Base-by-base conservation (phyloP, 2,797 vertebrate species). In the Coendou prehensilis region DNA sequence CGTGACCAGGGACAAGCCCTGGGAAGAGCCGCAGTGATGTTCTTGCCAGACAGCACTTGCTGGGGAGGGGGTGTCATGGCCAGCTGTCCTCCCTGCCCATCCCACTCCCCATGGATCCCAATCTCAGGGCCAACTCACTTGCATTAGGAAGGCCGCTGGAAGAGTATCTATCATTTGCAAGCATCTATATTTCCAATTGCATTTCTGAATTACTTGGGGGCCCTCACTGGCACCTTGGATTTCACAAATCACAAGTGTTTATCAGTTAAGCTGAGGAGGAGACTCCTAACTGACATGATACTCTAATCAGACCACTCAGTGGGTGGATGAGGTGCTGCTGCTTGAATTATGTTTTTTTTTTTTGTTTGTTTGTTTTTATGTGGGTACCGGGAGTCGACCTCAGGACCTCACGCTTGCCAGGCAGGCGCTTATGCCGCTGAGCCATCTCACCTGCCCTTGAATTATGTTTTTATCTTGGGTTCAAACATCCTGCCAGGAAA, bases 1-100 rank as follows among this genome's bases (percentile, higher is more conserved):
- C 57, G 47, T 20, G 45, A 20, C 4, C 0, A 3, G 73, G 50
- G 11, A 3, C 8, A 3, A 1, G 18, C 22, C 17, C 22, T 2
- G 37, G 57, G 56, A 1, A 2, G 0, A 6, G 30, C 17, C 14
- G 14, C n/a, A 30, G 33, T 2, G 8, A 5, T 2, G 4, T n/a
- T 6, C 56, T 7, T 23, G 11, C 54, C 30, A 20, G 1, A 18
- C 14, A 6, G 52, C 37, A 3, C 20, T 20, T 10, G 14, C 30
- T 37, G 59, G 41, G 33, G 64, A 15, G 2, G 6, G 63, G 4
- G 14, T 15, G 63, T 37, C 23, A 30, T 0, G 10, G 2, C 57
- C 47, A 33, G 1, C 1, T 17, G 67, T 28, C 75, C 33, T 28
- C 54, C 79, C 41, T 2, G 7, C 22, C 26, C 5, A 9, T 6